These are phyloP conservation scores for Daboia siamensis DNA, from an alignment of 2,113 vertebrate genomes.

Conservation along the genomic window DNA sequence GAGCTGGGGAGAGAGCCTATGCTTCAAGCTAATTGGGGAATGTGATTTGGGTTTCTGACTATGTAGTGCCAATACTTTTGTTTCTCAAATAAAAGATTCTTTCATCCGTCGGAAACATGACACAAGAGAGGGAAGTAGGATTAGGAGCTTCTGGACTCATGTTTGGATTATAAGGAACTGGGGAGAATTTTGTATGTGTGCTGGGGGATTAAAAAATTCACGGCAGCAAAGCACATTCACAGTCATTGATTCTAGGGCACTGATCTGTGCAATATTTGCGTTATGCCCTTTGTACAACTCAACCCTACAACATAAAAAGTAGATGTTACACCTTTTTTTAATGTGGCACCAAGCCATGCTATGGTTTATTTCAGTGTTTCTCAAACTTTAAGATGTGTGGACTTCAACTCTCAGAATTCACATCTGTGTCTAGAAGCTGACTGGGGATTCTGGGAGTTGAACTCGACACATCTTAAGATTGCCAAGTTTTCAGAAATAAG, in stretches of 20 bases:
- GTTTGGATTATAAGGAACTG: neutral
- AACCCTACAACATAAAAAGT: neutral
- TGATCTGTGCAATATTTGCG: neutral
- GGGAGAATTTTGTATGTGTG: neutral
- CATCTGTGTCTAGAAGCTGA: neutral
- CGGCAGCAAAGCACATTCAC: neutral
- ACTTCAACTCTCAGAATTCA: neutral
- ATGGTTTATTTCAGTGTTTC: neutral
- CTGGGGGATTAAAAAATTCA: neutral
- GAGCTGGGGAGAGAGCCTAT: rapidly evolving
- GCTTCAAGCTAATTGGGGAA: no score
- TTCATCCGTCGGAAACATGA: no score
- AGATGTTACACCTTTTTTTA: neutral
- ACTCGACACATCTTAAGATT: neutral
- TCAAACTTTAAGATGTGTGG: neutral
- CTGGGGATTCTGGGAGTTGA: neutral
- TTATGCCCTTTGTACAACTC: neutral
- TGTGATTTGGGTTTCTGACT: no score
- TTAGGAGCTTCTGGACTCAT: neutral
- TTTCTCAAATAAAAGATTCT: no score
- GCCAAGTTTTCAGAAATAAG: neutral
- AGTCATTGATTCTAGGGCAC: neutral
- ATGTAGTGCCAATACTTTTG: no score
- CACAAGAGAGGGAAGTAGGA: neutral
- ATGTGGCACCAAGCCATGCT: neutral